A percentile compares a stretch with the other conserved stretches of the same genome.
Conservation (phyloP, 2,113 vertebrate species). For the Malurus elegans region DNA sequence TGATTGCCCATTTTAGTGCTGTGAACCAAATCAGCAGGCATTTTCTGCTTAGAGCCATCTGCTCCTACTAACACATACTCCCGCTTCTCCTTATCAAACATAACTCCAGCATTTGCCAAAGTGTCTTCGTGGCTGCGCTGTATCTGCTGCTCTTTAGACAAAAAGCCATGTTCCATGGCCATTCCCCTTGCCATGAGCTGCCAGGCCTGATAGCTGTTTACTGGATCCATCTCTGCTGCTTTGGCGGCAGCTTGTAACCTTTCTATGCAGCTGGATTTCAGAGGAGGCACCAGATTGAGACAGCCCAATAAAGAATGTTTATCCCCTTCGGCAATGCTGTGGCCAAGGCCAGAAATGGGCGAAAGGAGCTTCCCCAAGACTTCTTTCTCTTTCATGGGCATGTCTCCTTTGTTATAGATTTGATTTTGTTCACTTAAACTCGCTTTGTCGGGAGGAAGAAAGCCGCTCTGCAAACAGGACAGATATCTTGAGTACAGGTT, state of each 20-base stretch:
- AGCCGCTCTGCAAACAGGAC: constrained; percentile 94
- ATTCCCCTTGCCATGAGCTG: constrained; percentile 98
- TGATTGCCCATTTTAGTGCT: constrained; percentile 86
- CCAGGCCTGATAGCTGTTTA: constrained; percentile 98
- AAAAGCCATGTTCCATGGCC: constrained; percentile 93
- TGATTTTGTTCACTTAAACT: constrained; percentile 87
- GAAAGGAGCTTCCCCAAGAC: constrained; percentile 93
- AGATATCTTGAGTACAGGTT: constrained; percentile 95
- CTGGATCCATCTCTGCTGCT: constrained; percentile 97
- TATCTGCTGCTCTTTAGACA: constrained; percentile 92
- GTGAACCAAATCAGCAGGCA: constrained; percentile 87
- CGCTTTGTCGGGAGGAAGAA: constrained; percentile 90
- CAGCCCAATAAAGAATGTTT: constrained; percentile 95
- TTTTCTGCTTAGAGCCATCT: constrained; percentile 93
- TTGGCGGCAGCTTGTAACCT: constrained; percentile 95
- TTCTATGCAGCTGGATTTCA: constrained; percentile 98
- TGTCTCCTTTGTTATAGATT: constrained; percentile 88
- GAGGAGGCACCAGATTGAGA: constrained; percentile 93
- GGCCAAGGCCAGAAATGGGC: constrained; percentile 86
- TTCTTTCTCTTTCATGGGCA: constrained; percentile 94
- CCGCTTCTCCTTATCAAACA: constrained; percentile 93
- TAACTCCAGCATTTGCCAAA: constrained; percentile 81
- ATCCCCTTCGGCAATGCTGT: constrained; percentile 87
- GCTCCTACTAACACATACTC: constrained; percentile 88
- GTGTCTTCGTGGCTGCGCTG: constrained; percentile 88